Conservation (phyloP, 2,888 invertebrate genomes). For the Protodeltote pygarga region DNA sequence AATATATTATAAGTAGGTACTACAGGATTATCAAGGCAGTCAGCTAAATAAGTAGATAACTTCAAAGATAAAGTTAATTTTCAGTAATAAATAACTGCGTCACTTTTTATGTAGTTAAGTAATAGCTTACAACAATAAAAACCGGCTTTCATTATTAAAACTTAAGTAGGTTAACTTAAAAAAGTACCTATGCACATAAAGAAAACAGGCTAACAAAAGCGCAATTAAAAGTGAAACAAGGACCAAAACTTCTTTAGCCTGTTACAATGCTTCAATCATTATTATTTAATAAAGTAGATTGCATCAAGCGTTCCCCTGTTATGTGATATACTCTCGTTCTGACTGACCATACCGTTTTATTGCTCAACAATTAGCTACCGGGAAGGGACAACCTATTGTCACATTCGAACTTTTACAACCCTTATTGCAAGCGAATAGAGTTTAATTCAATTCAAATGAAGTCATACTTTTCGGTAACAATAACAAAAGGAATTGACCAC, state of each 20-base stretch:
- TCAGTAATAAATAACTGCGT: no score
- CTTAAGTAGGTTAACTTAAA: no score
- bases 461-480: slow-evolving; percentile 10
- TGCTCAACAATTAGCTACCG: slow-evolving; percentile 70
- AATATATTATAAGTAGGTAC: no score
- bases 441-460: slow-evolving; percentile 24
- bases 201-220: background rate
- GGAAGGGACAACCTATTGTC: slow-evolving; percentile 44
- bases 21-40: no score
- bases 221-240: slow-evolving; percentile 1
- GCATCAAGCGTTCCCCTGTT: slow-evolving; percentile 54
- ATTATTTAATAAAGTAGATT: slow-evolving; percentile 69
- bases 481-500: slow-evolving; percentile 60
- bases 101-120: no score
- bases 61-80: no score
- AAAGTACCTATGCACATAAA: no score
- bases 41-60: no score
- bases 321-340: slow-evolving; percentile 37
- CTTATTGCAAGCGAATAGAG: slow-evolving; percentile 48
- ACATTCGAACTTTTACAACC: slow-evolving; percentile 4
- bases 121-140: no score
- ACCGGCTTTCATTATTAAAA: no score
- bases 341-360: slow-evolving; percentile 78
- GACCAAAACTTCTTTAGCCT: slow-evolving; percentile 36
- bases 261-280: slow-evolving; percentile 44